These are phyloP conservation scores for Gymnocypris eckloni DNA, from an alignment of 2,797 vertebrate species.

Conservation along the genomic window DNA sequence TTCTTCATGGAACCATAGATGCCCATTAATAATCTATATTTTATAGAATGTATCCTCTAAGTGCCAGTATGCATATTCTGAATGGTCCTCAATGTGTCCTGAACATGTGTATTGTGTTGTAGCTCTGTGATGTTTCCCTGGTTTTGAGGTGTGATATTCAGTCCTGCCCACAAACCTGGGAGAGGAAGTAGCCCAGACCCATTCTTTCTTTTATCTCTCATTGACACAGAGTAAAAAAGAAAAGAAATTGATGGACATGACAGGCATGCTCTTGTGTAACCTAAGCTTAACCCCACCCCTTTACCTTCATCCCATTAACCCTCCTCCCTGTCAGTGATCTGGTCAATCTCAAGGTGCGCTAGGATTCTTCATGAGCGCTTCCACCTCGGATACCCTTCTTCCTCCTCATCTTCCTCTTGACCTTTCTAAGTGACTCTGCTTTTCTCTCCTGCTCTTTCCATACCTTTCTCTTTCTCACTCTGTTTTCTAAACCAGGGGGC, in stretches of 20 bases:
- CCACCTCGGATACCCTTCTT: conserved; percentile 23
- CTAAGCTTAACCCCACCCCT: conserved; percentile 62
- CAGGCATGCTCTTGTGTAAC: conserved; percentile 68
- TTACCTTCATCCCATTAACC: conserved; percentile 62
- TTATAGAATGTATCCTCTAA: background rate
- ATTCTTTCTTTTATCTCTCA: conserved; percentile 51
- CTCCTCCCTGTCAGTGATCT: conserved; percentile 40
- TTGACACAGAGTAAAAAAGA: conserved; percentile 43
- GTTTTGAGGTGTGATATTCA: conserved; percentile 56
- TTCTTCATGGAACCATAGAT: background rate
- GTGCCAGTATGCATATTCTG: background rate
- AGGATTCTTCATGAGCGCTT: conserved; percentile 43
- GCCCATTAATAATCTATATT: background rate
- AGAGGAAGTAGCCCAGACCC: conserved; percentile 48
- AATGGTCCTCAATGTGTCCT: conserved; percentile 4
- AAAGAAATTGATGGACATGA: conserved; percentile 65
- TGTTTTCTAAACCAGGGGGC: conserved; percentile 63
- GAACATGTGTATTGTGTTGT: conserved; percentile 29
- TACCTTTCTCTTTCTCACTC: conserved; percentile 58
- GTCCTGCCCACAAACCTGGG: conserved; percentile 37
- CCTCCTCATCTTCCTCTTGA: conserved; percentile 32
- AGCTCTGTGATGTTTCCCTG: conserved; percentile 38
- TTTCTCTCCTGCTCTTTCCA: conserved; percentile 25
- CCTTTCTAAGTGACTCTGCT: conserved; percentile 26
- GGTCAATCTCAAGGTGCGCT: conserved; percentile 49